Evolutionary conservation across 2,888 invertebrate species (phyloP).

Genomic region (Melanophora roralis): DNA sequence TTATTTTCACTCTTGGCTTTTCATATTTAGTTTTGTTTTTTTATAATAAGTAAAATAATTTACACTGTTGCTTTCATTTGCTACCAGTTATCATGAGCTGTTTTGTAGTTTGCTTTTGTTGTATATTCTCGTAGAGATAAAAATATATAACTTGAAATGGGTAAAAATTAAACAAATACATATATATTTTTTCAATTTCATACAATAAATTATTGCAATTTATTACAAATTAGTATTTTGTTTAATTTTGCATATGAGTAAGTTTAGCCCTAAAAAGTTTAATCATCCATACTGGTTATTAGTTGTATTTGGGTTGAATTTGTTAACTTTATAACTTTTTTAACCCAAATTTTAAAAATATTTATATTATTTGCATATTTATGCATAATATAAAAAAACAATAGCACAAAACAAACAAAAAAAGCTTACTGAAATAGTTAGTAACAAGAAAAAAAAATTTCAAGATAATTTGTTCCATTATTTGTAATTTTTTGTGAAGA

Average conservation of each 20-base stretch:
- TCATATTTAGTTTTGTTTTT: too few species aligned
- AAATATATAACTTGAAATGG: background rate
- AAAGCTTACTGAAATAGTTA: too few species aligned
- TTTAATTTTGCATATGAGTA: background rate
- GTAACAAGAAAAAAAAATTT: too few species aligned
- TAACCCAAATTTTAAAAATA: background rate
- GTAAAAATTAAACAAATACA: too few species aligned
- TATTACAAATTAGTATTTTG: conserved; percentile 29
- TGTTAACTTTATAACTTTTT: background rate
- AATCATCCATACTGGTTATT: background rate
- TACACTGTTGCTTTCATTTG: conserved; percentile 45
- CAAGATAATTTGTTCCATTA: too few species aligned
- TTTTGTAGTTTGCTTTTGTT: conserved; percentile 1
- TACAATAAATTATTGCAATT: conserved; percentile 13
- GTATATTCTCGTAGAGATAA: background rate
- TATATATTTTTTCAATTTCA: too few species aligned
- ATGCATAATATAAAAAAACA: too few species aligned
- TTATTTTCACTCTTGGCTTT: too few species aligned
- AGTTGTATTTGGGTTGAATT: background rate
- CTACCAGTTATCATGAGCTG: conserved; percentile 36
- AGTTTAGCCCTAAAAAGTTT: background rate
- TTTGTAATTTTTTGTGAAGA: too few species aligned
- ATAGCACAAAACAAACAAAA: too few species aligned
- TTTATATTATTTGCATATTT: too few species aligned
- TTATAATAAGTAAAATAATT: too few species aligned